A percentile compares a stretch with the other conserved stretches of the same genome.
Evolutionary conservation across 2,797 vertebrate genomes (phyloP).

Genomic region (Bovichtus diacanthus): DNA sequence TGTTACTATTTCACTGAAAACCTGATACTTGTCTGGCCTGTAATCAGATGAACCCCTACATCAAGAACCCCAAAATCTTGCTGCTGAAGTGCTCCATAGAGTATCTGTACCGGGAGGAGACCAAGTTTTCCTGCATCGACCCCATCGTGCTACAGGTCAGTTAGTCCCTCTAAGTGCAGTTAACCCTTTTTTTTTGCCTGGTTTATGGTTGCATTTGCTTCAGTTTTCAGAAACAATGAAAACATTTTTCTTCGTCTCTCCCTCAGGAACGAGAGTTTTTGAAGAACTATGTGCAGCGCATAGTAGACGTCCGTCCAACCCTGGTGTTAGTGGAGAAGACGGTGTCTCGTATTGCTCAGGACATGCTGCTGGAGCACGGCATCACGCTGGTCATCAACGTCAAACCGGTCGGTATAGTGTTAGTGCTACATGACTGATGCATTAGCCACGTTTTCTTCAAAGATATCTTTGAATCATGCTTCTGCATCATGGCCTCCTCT

Average conservation of each 20-base stretch:
- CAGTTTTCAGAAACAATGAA: not conserved
- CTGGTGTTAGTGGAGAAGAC: constrained; percentile 98
- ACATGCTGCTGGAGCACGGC: constrained; percentile 97
- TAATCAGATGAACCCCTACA: constrained; percentile 94
- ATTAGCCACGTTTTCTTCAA: not conserved
- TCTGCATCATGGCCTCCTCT: not conserved
- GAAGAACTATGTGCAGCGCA: constrained; percentile 98
- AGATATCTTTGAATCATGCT: not conserved
- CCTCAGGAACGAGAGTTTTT: constrained; percentile 95
- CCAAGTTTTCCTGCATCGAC: constrained; percentile 98
- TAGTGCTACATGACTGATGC: not conserved
- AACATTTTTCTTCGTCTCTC: not conserved
- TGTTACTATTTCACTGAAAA: not conserved
- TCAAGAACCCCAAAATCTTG: constrained; percentile 98
- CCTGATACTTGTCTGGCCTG: constrained; percentile 12
- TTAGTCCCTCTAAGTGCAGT: not conserved
- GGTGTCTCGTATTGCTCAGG: constrained; percentile 97
- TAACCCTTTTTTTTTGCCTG: not conserved
- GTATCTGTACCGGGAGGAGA: constrained; percentile 98
- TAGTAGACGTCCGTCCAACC: constrained; percentile 95
- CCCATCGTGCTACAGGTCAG: constrained; percentile 98
- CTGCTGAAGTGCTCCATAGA: constrained; percentile 98
- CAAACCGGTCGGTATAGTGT: constrained; percentile 89
- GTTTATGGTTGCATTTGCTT: not conserved
- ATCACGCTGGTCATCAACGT: constrained; percentile 98